Evolutionary conservation across 2,113 vertebrate species (phyloP).

Genomic region (Apodemus speciosus): DNA sequence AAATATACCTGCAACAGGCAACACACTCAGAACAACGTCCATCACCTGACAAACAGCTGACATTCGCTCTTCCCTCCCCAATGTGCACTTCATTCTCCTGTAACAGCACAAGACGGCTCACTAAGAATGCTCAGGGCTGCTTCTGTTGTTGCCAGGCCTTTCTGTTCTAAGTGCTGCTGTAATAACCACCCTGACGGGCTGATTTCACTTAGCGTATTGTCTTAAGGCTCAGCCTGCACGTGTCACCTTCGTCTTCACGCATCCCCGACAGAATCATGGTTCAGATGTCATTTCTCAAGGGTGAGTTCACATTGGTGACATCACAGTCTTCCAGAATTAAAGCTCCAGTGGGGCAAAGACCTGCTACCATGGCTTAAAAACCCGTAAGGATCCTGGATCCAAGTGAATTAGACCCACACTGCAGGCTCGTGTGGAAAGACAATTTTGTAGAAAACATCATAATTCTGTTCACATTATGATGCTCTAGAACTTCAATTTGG

Average conservation of each 20-base stretch:
- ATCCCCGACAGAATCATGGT: no score
- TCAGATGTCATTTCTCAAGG: neutral
- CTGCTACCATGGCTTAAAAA: neutral
- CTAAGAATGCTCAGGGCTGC: neutral
- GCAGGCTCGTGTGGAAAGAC: neutral
- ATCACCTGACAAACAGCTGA: fast-evolving
- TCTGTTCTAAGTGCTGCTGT: neutral
- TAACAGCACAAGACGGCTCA: fast-evolving
- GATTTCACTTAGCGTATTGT: neutral
- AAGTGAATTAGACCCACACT: neutral
- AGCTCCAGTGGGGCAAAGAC: neutral
- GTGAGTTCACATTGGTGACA: neutral
- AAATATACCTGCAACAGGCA: fast-evolving
- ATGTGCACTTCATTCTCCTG: neutral
- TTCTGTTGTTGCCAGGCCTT: neutral
- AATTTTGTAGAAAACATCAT: neutral
- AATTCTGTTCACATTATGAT: neutral
- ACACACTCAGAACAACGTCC: neutral
- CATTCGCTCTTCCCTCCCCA: neutral
- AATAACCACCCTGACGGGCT: neutral
- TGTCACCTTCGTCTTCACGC: neutral
- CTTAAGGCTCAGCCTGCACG: neutral
- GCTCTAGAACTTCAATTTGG: neutral
- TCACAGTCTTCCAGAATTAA: neutral
- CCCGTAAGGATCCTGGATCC: neutral